These are phyloP conservation scores for Polia nebulosa DNA, from an alignment of 2,888 invertebrate species.

Conservation along the genomic window DNA sequence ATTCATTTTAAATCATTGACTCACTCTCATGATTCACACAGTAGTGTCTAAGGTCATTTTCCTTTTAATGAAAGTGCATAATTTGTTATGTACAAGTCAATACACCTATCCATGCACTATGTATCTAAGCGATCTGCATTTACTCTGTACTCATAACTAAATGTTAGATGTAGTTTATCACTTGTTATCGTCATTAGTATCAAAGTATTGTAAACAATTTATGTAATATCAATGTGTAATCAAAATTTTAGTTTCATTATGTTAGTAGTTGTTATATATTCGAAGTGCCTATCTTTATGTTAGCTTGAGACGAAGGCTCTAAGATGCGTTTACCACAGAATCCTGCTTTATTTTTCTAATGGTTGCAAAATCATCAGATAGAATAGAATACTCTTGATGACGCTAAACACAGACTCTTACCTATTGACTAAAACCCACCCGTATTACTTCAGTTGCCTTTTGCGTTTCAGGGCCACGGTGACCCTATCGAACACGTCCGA, in stretches of 20 bases:
- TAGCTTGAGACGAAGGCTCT: conserved; percentile 18
- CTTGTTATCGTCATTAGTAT: conserved; percentile 20
- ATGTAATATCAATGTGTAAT: conserved; percentile 31
- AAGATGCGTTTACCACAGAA: not conserved
- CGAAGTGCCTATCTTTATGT: not conserved
- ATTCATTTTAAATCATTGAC: conserved; percentile 1
- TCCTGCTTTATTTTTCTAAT: too few relatives aligned
- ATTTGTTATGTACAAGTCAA: conserved; percentile 7
- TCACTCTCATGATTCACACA: not conserved
- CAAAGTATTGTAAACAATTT: conserved; percentile 20
- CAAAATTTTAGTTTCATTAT: conserved; percentile 13
- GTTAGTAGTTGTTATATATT: conserved; percentile 9
- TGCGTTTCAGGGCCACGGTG: too few relatives aligned
- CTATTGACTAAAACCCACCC: too few relatives aligned
- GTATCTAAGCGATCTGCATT: conserved; percentile 47
- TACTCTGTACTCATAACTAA: conserved; percentile 45
- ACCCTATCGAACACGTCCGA: too few relatives aligned
- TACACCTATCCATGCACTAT: conserved; percentile 17
- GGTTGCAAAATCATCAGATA: too few relatives aligned
- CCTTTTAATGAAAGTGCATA: conserved; percentile 6
- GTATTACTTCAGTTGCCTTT: too few relatives aligned
- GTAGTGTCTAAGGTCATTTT: conserved; percentile 5
- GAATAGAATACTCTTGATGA: too few relatives aligned
- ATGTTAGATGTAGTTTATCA: conserved; percentile 22
- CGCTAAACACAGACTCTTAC: too few relatives aligned